Evolutionary conservation across 2,113 vertebrate genomes (phyloP), one percentile per base, ranked within the genome.

Genomic region (Dermatemys mawii): DNA sequence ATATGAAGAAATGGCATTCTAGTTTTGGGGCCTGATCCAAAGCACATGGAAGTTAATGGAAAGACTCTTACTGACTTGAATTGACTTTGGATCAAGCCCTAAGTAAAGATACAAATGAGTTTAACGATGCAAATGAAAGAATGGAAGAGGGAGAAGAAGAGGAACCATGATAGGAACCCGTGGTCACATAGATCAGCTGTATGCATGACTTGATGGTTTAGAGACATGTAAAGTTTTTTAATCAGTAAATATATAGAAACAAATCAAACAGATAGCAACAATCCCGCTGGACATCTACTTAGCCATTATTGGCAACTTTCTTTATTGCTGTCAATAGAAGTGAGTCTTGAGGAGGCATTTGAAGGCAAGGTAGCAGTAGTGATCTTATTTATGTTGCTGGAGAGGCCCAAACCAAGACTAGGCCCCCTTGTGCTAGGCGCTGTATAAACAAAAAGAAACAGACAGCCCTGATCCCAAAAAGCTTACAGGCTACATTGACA

Each of bases 391-490:
- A 9, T 76, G 38, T 35, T 32, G 46, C 27, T 63, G 75, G 13
- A 24, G 50, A 11, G 24, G 29, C 78, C 3, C 21, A n/a, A 81
- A 8, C 2, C 2, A 4, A 0, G 0, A 4, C 26, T 90, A 46
- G 4, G 5, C 11, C 35, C 0, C 0, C 24, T 3, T 29, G 35
- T 19, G 73, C 60, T 38, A 70, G 57, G 49, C 11, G 81, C 54
- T 84, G 24, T 27, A 55, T 55, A 11, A 57, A 82, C 38, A 32
- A 17, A 46, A 29, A 44, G 80, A 41, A 82, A 29, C 19, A 44
- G 53, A 41, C 38, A 55, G 38, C n/a, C 38, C 27, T 82, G 41
- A 19, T 5, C 26, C 27, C 5, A 11, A 44, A 57, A 32, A 44
- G 14, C 26, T 46, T 55, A 17, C 27, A 41, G 13, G 55, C 27